Evolutionary conservation across 2,888 invertebrate genomes (phyloP).

Genomic region (Eustalomyia histrio): DNA sequence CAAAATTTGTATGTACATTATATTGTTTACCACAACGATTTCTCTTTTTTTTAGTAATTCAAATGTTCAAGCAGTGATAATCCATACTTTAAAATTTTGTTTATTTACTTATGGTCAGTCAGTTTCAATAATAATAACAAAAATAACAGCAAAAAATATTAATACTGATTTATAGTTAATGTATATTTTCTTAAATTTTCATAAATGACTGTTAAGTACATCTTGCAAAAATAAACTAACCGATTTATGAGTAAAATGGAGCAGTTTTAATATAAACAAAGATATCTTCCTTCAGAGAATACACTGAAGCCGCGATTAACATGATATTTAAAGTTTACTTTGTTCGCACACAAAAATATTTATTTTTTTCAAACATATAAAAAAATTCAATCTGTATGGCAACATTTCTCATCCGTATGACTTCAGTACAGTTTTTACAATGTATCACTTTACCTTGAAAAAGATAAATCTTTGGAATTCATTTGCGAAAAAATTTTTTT

Average conservation of each 20-base stretch:
- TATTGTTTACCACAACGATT: neutral
- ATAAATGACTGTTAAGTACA: constrained; percentile 41
- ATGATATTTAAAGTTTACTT: too few relatives aligned
- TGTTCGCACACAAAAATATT: too few relatives aligned
- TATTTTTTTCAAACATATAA: too few relatives aligned
- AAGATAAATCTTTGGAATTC: too few relatives aligned
- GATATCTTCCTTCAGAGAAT: neutral
- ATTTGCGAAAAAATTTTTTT: too few relatives aligned
- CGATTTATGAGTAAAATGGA: neutral
- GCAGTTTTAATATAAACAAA: neutral
- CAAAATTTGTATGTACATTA: neutral
- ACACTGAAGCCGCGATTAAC: neutral
- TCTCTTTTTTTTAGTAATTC: constrained; percentile 1
- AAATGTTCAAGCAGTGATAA: constrained; percentile 1
- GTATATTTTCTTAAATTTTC: constrained; percentile 42
- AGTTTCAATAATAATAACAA: neutral
- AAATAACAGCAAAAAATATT: neutral
- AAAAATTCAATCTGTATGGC: too few relatives aligned
- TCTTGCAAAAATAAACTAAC: constrained; percentile 7
- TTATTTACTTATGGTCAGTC: constrained; percentile 6
- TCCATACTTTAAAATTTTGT: neutral
- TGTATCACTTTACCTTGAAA: too few relatives aligned
- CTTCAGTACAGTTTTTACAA: too few relatives aligned
- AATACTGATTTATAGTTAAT: constrained; percentile 18
- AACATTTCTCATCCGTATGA: too few relatives aligned